A percentile compares a stretch with the other conserved stretches of the same genome.
These are phyloP conservation scores for Sialis fuliginosa DNA, from an alignment of 2,888 invertebrate genomes.

Conservation along the genomic window DNA sequence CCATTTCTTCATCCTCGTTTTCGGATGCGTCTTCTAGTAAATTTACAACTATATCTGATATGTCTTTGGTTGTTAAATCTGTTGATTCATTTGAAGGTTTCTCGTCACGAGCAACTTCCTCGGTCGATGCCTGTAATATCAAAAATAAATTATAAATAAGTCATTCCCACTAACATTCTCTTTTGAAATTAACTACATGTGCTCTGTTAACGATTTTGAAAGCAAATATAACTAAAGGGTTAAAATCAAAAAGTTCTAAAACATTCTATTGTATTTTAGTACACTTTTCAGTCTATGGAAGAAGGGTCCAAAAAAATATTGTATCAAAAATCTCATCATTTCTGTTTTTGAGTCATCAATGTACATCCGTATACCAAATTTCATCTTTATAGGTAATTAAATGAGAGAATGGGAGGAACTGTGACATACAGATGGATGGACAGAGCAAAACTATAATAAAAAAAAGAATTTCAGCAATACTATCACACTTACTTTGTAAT, in stretches of 20 bases:
- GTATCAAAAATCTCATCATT: no score
- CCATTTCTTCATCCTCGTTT: slow-evolving; percentile 17
- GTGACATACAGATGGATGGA: no score
- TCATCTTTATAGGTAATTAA: no score
- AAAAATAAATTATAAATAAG: slow-evolving; percentile 6
- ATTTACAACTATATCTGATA: no score
- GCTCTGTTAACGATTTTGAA: neutral
- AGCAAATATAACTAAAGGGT: neutral
- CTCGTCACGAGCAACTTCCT: slow-evolving; percentile 17
- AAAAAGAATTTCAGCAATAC: neutral
- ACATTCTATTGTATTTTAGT: no score
- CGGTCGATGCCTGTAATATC: slow-evolving; percentile 18
- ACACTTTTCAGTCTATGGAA: no score
- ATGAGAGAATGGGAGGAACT: no score
- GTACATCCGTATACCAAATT: no score
- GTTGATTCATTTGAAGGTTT: slow-evolving; percentile 14
- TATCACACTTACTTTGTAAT: slow-evolving; percentile 50
- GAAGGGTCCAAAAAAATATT: no score
- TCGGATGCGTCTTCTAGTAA: slow-evolving; percentile 8
- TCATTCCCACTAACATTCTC: no score
- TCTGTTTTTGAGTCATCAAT: no score
- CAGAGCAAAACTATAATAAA: neutral
- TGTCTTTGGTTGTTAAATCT: slow-evolving; percentile 1
- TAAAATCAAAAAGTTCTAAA: no score
- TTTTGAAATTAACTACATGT: neutral